These are phyloP conservation scores for Agraylea sexmaculata DNA, from an alignment of 1,140 invertebrate species.

Conservation along the genomic window DNA sequence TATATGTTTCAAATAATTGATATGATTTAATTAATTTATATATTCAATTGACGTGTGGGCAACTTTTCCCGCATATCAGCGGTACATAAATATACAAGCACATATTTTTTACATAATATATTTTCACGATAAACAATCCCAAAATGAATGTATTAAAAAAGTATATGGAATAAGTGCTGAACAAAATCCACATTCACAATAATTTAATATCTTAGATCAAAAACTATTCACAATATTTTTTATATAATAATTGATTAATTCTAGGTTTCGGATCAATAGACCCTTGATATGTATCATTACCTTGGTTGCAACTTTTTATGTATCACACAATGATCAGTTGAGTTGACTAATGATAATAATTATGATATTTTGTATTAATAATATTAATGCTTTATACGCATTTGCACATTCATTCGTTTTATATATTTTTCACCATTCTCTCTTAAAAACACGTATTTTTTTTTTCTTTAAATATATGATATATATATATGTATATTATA, in stretches of 20 bases:
- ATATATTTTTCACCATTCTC: too few relatives aligned
- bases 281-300: slow-evolving; percentile 41
- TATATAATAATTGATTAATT: slow-evolving; percentile 6
- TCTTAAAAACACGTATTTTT: too few relatives aligned
- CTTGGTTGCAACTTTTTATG: slow-evolving; percentile 35
- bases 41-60: too few relatives aligned
- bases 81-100: too few relatives aligned
- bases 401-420: too few relatives aligned
- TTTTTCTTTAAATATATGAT: too few relatives aligned
- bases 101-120: slow-evolving; percentile 9
- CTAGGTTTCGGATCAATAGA: slow-evolving; percentile 21
- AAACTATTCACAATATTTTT: slow-evolving; percentile 2
- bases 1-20: not conserved
- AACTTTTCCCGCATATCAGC: too few relatives aligned
- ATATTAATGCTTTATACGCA: too few relatives aligned
- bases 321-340: slow-evolving; percentile 18
- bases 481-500: too few relatives aligned
- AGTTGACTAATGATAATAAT: slow-evolving; percentile 12
- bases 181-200: slow-evolving; percentile 17
- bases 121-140: slow-evolving; percentile 13
- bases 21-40: slow-evolving; percentile 1
- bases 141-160: not conserved
- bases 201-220: slow-evolving; percentile 8
- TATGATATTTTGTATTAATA: slow-evolving; percentile 2
- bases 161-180: slow-evolving; percentile 6